Base-by-base conservation (phyloP, 1,140 invertebrate species). In the Polypedilum vanderplanki region DNA sequence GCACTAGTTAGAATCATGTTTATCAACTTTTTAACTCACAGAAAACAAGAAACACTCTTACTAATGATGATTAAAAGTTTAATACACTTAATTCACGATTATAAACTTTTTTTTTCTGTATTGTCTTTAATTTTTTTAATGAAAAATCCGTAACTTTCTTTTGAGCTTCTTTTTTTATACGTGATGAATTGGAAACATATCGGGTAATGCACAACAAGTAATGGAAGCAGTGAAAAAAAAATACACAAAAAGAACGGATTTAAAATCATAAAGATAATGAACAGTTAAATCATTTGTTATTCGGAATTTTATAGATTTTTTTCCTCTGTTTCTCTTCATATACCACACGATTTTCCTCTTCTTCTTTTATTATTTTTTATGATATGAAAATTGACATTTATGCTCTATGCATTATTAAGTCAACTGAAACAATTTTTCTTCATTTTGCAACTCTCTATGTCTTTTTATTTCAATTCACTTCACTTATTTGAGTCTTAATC, bases 311-410 rank as follows among this genome's bases (percentile, higher is more conserved):
- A 57, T 57, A 57, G 46, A 57, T 57, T 57, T 57, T 57, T 57
- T 57, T 57, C 46, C 12, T 57, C 7, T 4, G 12, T 57, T n/a
- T 15, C n/a, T 57, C 7, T 12, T 57, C 7, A 9, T 33, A 33
- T 33, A 33, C 1, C 24, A 33, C 24, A 33, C 24, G 5, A 33
- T 57, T 57, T 57, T 57, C n/a, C 5, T 33, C 24, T 57, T 57
- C 12, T 57, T 57, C 15, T 46, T 46, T 46, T 46, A 15, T 15
- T 46, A 46, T 46, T 33, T n/a, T 57, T 57, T 9, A n/a, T 57
- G 41, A 46, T 57, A 57, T 57, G 41, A 12, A 46, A 46, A 57
- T 57, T 57, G 46, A 57, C 46, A 57, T 57, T 57, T 57, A 33
- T 33, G 24, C 24, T 33, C 1, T n/a, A 57, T 15, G 10, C 8